Evolutionary conservation across 1,140 invertebrate species (phyloP).

Genomic region (Hypothenemus hampei): DNA sequence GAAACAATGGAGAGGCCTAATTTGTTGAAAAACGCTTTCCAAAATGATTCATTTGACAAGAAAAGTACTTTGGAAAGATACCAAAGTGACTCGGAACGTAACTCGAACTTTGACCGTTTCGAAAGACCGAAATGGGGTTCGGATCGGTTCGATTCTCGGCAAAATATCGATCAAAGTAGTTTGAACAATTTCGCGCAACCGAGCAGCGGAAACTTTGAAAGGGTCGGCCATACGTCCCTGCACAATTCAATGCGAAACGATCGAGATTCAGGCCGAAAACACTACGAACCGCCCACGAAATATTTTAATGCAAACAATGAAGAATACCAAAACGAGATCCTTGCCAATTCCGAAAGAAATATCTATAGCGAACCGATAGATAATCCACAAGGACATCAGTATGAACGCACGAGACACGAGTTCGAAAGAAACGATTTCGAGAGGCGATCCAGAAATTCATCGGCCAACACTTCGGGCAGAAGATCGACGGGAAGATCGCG

Average conservation of each 20-base stretch:
- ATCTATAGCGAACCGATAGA: conserved; percentile 43
- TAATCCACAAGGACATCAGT: conserved; percentile 34
- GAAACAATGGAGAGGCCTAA: conserved; percentile 50
- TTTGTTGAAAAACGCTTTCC: conserved; percentile 47
- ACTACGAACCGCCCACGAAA: conserved; percentile 51
- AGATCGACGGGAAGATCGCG: conserved; percentile 38
- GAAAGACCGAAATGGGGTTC: conserved; percentile 44
- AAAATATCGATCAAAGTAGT: conserved; percentile 35
- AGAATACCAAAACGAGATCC: conserved; percentile 45
- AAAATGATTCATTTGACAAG: conserved; percentile 49
- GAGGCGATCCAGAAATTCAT: conserved; percentile 43
- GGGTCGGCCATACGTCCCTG: conserved; percentile 30
- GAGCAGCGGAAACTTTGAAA: conserved; percentile 36
- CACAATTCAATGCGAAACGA: conserved; percentile 35
- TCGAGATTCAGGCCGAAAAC: conserved; percentile 39
- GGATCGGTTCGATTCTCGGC: conserved; percentile 38
- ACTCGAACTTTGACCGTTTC: conserved; percentile 42
- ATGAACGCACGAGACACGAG: conserved; percentile 48
- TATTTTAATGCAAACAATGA: conserved; percentile 46
- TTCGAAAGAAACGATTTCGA: conserved; percentile 50
- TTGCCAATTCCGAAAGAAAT: conserved; percentile 38
- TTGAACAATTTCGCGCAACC: conserved; percentile 37
- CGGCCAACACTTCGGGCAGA: conserved; percentile 42
- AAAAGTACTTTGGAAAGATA: conserved; percentile 50
- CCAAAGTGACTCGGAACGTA: conserved; percentile 35